Conservation (phyloP, 2,888 invertebrate species). For the Epirrhoe tristata region DNA sequence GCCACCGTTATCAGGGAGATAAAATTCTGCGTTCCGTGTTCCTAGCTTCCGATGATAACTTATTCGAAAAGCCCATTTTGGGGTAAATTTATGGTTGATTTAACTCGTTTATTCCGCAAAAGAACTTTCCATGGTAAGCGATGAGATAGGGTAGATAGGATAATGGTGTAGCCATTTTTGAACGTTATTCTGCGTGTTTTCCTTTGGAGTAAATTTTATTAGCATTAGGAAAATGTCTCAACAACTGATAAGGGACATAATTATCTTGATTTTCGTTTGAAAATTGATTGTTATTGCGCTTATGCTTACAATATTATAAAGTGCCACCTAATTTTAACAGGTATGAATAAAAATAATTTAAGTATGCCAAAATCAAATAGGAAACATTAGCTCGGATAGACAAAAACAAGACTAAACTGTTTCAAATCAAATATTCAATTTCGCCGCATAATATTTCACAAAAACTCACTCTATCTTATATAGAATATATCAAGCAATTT, state of each 20-base stretch:
- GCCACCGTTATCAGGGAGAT: conserved; percentile 64
- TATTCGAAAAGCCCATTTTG: conserved; percentile 73
- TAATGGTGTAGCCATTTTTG: conserved; percentile 50
- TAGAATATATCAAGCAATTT: conserved; percentile 35
- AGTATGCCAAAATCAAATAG: too few species aligned
- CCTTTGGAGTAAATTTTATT: conserved; percentile 36
- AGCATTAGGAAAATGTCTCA: conserved; percentile 31
- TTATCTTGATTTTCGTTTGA: conserved; percentile 6
- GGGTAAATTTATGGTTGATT: conserved; percentile 75
- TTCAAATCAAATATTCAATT: conserved; percentile 13
- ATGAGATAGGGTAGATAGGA: conserved; percentile 59
- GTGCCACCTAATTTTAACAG: too few species aligned
- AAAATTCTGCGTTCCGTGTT: conserved; percentile 65
- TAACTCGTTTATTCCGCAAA: conserved; percentile 72
- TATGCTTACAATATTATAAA: too few species aligned
- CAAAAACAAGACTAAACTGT: background rate
- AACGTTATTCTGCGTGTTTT: conserved; percentile 43
- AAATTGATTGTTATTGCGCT: background rate
- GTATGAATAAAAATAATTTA: too few species aligned
- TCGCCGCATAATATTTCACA: conserved; percentile 10
- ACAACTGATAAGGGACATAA: conserved; percentile 21
- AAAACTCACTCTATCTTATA: conserved; percentile 22
- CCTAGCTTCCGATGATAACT: conserved; percentile 78
- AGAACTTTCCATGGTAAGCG: conserved; percentile 62
- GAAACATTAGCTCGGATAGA: background rate